Conservation (phyloP, 2,113 vertebrate genomes). For the Zosterops japonicus region DNA sequence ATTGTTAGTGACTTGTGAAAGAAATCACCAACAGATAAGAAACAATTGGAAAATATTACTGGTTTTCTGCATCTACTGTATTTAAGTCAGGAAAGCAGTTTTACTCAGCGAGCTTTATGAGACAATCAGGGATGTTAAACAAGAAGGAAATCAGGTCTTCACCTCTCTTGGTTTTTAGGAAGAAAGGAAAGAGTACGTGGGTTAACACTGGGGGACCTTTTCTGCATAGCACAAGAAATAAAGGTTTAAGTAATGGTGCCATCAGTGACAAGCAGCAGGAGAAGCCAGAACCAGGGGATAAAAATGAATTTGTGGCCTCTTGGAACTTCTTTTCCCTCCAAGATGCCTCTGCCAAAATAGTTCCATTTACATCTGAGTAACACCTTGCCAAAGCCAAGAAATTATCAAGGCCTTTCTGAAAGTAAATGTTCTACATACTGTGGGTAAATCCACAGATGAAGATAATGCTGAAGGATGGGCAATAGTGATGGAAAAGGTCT, state of each 20-base stretch:
- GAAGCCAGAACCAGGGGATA: neutral
- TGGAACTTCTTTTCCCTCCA: neutral
- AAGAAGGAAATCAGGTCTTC: conserved; percentile 26
- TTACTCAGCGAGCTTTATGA: neutral
- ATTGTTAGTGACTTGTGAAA: conserved; percentile 35
- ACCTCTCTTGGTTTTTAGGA: neutral
- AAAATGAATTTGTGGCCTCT: neutral
- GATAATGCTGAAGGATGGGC: neutral
- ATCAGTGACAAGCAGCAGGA: neutral
- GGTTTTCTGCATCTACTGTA: neutral
- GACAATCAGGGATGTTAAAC: neutral
- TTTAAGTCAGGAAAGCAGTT: neutral
- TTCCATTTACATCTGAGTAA: neutral
- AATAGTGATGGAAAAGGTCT: neutral
- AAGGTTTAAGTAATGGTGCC: neutral
- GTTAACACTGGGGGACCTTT: conserved; percentile 1
- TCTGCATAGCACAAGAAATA: neutral
- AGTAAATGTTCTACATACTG: neutral
- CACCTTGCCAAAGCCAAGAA: neutral
- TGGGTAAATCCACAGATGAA: neutral
- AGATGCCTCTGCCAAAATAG: neutral
- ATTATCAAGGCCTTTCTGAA: neutral
- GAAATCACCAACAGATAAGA: conserved; percentile 36
- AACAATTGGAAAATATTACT: conserved; percentile 41
- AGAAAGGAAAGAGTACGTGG: neutral